A percentile compares a stretch with the other conserved stretches of the same genome.
Evolutionary conservation across 37 sponge, comb jelly and placozoan genomes (phyloP).

Genomic region (Spongilla lacustris): DNA sequence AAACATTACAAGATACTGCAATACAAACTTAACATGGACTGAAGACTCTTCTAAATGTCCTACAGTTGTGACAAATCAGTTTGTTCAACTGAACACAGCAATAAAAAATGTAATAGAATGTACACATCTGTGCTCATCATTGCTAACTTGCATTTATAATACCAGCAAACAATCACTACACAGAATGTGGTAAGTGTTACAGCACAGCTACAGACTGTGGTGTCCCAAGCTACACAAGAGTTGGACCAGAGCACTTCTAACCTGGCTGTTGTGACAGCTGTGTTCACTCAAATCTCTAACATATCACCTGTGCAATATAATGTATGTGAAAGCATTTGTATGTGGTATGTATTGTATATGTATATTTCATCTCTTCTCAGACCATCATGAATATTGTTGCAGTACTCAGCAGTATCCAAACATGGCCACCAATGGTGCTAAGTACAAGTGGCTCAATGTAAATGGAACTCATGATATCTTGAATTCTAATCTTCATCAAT

Average conservation of each 20-base stretch:
- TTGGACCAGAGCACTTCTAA: background rate
- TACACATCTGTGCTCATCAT: background rate
- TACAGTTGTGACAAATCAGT: background rate
- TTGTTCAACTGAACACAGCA: background rate
- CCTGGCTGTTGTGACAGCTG: background rate
- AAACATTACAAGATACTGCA: background rate
- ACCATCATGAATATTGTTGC: background rate
- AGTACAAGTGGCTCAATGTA: background rate
- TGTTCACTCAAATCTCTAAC: background rate
- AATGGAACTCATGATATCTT: background rate
- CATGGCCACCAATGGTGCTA: background rate
- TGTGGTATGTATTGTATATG: background rate
- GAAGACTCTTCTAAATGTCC: slow-evolving; percentile 10
- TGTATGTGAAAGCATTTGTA: background rate
- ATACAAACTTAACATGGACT: background rate
- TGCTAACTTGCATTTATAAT: too few species aligned
- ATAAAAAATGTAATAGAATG: background rate
- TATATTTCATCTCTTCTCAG: background rate
- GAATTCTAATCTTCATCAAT: too few species aligned
- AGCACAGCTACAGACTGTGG: background rate
- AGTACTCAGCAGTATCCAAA: background rate
- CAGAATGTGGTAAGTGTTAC: background rate
- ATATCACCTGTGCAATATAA: background rate
- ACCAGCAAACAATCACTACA: background rate
- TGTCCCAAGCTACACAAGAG: background rate